Percentiles rank a stretch among this genome's conserved stretches.
phyloP scores from a whole-genome alignment of 2,113 vertebrate genomes.

The Macquaria australasica region DNA sequence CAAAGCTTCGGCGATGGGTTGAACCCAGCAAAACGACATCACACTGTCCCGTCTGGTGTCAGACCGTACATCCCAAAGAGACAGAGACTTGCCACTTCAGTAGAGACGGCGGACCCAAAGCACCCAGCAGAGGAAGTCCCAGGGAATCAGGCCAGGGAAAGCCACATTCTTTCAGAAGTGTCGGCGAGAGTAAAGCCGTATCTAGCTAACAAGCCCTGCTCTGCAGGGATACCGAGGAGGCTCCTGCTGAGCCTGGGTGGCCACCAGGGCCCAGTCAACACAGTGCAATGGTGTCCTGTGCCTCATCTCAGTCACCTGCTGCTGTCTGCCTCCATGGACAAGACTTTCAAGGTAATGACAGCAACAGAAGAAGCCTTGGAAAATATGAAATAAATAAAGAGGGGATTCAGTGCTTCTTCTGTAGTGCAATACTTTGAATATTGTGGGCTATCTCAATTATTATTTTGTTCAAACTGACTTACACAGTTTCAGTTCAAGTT shows the following conservation, averaged over 20 bases:
- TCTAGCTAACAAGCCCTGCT: conserved; percentile 79
- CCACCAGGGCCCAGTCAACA: conserved; percentile 91
- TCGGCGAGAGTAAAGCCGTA: conserved; percentile 88
- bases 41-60: conserved; percentile 68
- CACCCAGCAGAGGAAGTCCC: conserved; percentile 9
- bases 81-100: conserved; percentile 75
- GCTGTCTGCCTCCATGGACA: conserved; percentile 96
- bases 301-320: conserved; percentile 90
- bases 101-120: conserved; percentile 2
- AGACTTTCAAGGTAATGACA: conserved; percentile 91
- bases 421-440: not conserved
- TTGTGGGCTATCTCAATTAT: not conserved
- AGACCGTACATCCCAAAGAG: conserved; percentile 93
- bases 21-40: conserved; percentile 66
- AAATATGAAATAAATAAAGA: not conserved
- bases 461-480: not conserved
- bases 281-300: conserved; percentile 92
- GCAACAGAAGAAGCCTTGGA: not conserved
- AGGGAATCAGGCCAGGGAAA: conserved; percentile 47
- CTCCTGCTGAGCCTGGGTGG: conserved; percentile 84
- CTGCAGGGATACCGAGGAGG: conserved; percentile 85
- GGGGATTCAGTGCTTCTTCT: not conserved
- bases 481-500: conserved; percentile 13
- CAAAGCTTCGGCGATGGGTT: not conserved
- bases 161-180: conserved; percentile 74